phyloP scores from a whole-genome alignment of 2,888 invertebrate species.

The Chloroclystis v-ata region DNA sequence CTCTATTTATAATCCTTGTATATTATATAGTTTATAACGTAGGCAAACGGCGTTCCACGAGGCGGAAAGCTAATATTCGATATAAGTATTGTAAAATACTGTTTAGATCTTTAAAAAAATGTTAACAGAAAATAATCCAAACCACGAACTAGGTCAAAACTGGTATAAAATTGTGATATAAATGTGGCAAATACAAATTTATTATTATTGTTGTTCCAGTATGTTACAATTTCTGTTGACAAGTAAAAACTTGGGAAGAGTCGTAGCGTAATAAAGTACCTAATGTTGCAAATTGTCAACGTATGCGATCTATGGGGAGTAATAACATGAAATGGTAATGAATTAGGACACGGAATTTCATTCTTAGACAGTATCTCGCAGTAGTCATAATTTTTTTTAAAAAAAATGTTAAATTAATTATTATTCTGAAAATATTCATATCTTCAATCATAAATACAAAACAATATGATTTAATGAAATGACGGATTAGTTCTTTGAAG shows the following conservation, averaged over 20 bases:
- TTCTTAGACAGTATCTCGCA: no score
- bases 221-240: conserved; percentile 19
- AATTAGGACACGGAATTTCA: conserved; percentile 27
- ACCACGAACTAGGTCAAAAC: neutral
- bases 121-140: conserved; percentile 1
- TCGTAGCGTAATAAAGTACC: conserved; percentile 17
- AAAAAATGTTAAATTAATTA: no score
- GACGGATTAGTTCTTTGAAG: neutral
- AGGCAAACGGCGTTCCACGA: no score
- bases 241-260: conserved; percentile 18
- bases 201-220: conserved; percentile 13
- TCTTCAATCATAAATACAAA: no score
- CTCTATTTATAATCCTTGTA: no score
- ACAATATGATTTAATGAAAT: neutral
- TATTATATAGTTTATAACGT: no score
- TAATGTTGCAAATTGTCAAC: conserved; percentile 27
- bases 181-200: conserved; percentile 14
- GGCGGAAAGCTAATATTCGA: no score
- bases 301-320: conserved; percentile 20
- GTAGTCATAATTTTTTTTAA: no score
- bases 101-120: no score
- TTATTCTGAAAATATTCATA: no score
- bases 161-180: neutral
- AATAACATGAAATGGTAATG: conserved; percentile 29
- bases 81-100: no score